Evolutionary conservation across 2,113 vertebrate genomes (phyloP).

Genomic region (Cynopterus brachyotis): DNA sequence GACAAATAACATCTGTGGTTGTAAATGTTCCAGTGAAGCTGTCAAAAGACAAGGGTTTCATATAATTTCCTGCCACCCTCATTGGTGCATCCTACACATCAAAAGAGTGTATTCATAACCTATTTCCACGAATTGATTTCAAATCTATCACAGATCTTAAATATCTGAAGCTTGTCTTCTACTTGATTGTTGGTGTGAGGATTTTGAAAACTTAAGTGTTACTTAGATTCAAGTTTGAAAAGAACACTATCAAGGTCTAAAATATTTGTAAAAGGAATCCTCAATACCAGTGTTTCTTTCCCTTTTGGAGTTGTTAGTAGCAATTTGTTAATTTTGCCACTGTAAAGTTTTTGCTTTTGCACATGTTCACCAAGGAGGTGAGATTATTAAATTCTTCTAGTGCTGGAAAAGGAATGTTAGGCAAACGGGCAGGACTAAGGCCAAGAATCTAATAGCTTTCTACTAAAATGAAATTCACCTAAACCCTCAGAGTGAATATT

Average conservation of each 20-base stretch:
- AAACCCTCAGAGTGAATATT: not conserved
- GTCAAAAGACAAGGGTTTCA: slow-evolving; percentile 74
- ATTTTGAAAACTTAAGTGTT: not conserved
- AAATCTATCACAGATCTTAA: not conserved
- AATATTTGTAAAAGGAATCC: not conserved
- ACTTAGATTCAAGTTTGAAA: not conserved
- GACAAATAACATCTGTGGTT: slow-evolving; percentile 83
- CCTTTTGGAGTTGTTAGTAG: not conserved
- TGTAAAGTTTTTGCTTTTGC: not conserved
- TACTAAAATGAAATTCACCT: not conserved
- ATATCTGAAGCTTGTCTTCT: not conserved
- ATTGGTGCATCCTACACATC: slow-evolving; percentile 36
- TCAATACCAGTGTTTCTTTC: not conserved
- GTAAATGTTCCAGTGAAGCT: slow-evolving; percentile 73
- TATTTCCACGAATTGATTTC: not conserved
- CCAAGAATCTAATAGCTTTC: not conserved
- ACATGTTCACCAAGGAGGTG: not conserved
- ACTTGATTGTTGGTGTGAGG: not conserved
- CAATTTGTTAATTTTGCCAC: not conserved
- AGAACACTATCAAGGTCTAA: not conserved
- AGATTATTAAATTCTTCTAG: not conserved
- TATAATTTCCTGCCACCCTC: slow-evolving; percentile 73
- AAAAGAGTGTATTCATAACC: not conserved
- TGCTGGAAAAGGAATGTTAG: not conserved
- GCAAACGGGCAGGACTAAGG: not conserved